These are phyloP conservation scores for Linurgus olivaceus DNA, from an alignment of 2,797 vertebrate genomes.

Conservation along the genomic window DNA sequence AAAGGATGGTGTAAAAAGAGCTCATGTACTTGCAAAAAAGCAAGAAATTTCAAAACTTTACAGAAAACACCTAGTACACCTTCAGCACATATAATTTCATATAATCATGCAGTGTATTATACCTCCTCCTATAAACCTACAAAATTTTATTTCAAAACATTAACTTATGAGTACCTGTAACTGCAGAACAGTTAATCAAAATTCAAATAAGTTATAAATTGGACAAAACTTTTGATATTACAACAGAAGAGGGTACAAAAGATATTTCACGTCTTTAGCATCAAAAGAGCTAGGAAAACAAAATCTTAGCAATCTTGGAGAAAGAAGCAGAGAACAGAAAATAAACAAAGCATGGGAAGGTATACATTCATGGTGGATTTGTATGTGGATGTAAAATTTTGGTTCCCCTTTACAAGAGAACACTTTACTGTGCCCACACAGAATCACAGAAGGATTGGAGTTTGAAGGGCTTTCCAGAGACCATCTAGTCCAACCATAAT, in stretches of 20 bases:
- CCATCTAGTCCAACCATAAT: not conserved
- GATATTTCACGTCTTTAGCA: not conserved
- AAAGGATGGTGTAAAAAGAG: not conserved
- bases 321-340: not conserved
- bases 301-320: not conserved
- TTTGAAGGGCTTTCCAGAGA: not conserved
- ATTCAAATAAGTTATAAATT: not conserved
- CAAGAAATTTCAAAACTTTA: not conserved
- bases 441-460: not conserved
- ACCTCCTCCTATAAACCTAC: not conserved
- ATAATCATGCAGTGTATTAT: too few species aligned
- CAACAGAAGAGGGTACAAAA: not conserved
- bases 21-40: not conserved
- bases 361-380: not conserved
- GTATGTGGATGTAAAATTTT: not conserved
- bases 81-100: not conserved
- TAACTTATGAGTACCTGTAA: not conserved
- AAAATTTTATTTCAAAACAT: not conserved
- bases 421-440: not conserved
- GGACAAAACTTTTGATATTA: not conserved
- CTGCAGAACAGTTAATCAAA: not conserved
- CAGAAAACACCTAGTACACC: not conserved
- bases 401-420: not conserved
- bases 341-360: rapidly evolving
- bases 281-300: not conserved